A percentile compares a stretch with the other conserved stretches of the same genome.
These are phyloP conservation scores for Pardalotus punctatus DNA, from an alignment of 2,113 vertebrate genomes.

Conservation along the genomic window DNA sequence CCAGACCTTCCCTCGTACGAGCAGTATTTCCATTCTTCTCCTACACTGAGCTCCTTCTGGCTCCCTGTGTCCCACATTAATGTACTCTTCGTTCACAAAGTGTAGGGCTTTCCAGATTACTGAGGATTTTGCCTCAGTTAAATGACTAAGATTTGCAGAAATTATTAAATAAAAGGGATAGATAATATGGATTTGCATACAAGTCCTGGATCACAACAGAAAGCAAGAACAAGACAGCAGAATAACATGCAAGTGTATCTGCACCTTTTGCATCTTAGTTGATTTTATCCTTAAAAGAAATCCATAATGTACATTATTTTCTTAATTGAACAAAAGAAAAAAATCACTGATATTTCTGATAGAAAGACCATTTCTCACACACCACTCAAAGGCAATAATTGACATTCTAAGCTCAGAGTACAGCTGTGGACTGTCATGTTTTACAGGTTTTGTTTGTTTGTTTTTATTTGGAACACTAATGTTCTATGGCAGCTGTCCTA, in stretches of 20 bases:
- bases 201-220: background rate
- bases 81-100: background rate
- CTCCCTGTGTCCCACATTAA: background rate
- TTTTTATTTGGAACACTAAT: background rate
- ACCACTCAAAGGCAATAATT: background rate
- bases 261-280: background rate
- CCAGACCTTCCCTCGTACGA: background rate
- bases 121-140: background rate
- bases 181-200: background rate
- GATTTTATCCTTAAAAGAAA: background rate
- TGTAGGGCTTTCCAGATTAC: background rate
- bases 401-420: background rate
- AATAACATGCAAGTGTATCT: background rate
- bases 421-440: background rate
- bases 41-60: background rate
- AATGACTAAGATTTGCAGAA: background rate
- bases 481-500: background rate
- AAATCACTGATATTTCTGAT: background rate
- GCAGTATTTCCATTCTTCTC: background rate
- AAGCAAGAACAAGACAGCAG: background rate
- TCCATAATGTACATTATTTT: background rate
- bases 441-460: background rate
- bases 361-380: background rate
- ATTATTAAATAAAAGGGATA: background rate
- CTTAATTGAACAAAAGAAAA: background rate